Evolutionary conservation across 2,113 vertebrate genomes (phyloP).

Genomic region (Lasiurus borealis): DNA sequence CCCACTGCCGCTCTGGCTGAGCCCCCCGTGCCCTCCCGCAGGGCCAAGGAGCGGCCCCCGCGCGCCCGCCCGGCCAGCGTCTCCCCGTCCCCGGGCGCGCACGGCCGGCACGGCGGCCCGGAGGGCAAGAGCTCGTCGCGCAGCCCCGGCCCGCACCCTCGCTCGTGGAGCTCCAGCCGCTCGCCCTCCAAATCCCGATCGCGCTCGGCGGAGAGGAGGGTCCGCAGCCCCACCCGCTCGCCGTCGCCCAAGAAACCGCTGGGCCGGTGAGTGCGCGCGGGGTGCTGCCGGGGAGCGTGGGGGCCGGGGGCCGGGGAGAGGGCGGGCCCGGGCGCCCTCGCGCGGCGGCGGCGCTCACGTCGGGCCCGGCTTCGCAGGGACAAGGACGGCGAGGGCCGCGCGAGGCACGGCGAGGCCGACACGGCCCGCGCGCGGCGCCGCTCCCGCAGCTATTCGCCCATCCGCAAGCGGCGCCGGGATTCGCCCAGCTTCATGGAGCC

Average conservation of each 20-base stretch:
- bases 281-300: accelerated
- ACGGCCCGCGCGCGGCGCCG: constrained; percentile 92
- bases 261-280: constrained; percentile 84
- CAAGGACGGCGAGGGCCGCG: constrained; percentile 90
- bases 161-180: constrained; percentile 94
- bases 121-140: constrained; percentile 90
- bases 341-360: background rate
- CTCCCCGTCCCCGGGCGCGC: constrained; percentile 89
- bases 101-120: constrained; percentile 88
- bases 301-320: background rate
- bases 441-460: constrained; percentile 98
- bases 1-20: background rate
- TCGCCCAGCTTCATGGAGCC: constrained; percentile 99
- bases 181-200: constrained; percentile 93
- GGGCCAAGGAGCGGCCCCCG: constrained; percentile 89
- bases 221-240: constrained; percentile 84
- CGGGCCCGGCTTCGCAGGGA: constrained; percentile 86
- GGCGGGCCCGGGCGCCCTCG: background rate
- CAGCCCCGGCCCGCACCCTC: constrained; percentile 90
- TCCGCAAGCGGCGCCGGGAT: constrained; percentile 96
- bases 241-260: constrained; percentile 87
- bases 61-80: constrained; percentile 88
- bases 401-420: constrained; percentile 93
- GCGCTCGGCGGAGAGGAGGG: constrained; percentile 88
- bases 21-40: constrained; percentile 33